A percentile compares a stretch with the other conserved stretches of the same genome.
These are phyloP conservation scores for Potamarius usumacintae DNA, from an alignment of 2,113 vertebrate species.

Conservation along the genomic window DNA sequence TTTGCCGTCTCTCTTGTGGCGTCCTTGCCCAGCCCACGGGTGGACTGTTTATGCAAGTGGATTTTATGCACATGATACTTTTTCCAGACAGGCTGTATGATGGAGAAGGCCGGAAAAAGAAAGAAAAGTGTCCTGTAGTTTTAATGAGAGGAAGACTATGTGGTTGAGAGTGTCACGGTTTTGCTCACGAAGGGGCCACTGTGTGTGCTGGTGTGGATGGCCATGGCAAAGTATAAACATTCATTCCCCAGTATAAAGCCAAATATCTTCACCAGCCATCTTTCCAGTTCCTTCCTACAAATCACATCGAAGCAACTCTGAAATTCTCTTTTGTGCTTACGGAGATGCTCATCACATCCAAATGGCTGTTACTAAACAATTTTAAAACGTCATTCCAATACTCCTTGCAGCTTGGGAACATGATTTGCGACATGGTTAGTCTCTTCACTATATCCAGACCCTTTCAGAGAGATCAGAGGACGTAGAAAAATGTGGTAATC, in stretches of 20 bases:
- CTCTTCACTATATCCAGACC: not conserved
- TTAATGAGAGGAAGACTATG: conserved; percentile 50
- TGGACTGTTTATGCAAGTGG: conserved; percentile 68
- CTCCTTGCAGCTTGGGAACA: not conserved
- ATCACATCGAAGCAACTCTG: not conserved
- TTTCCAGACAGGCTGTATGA: conserved; percentile 69
- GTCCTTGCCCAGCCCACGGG: conserved; percentile 46
- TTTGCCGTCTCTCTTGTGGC: conserved; percentile 41
- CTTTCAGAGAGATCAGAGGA: conserved; percentile 1
- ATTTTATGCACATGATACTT: conserved; percentile 71
- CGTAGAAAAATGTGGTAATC: conserved; percentile 14
- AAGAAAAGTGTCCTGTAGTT: conserved; percentile 51
- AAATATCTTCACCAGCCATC: not conserved
- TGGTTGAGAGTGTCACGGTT: conserved; percentile 54
- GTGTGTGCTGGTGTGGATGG: not conserved
- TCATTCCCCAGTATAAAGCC: not conserved
- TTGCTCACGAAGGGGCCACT: not conserved
- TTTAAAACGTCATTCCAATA: not conserved
- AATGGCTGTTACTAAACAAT: not conserved
- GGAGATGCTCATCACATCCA: not conserved
- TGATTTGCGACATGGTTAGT: not conserved
- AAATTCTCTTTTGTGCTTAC: not conserved
- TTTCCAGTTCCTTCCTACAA: not conserved
- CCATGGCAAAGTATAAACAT: not conserved
- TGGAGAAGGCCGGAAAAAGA: conserved; percentile 59